phyloP scores from a whole-genome alignment of 2,888 invertebrate species.

The Crematogaster levior region DNA sequence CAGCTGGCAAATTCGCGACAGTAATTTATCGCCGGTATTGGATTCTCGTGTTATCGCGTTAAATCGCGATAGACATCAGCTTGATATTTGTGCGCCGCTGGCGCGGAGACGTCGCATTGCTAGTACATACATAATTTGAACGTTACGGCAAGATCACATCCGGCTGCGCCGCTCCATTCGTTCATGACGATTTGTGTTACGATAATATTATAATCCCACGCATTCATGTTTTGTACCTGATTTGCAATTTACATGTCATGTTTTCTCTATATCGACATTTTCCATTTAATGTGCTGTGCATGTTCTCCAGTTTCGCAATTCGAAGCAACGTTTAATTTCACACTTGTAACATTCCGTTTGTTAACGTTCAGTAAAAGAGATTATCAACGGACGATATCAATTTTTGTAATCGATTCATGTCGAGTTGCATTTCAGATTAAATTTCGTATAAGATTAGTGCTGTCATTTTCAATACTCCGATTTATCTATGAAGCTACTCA shows the following conservation, averaged over 20 bases:
- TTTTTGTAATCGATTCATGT: constrained; percentile 3
- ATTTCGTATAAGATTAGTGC: background rate
- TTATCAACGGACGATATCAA: too few relatives aligned
- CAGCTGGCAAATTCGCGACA: constrained; percentile 20
- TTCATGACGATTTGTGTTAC: constrained; percentile 24
- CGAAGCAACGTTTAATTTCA: background rate
- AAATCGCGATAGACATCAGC: background rate
- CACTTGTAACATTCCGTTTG: background rate
- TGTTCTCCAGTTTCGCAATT: background rate
- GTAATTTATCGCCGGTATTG: constrained; percentile 10
- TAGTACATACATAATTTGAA: constrained; percentile 28
- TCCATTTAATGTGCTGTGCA: background rate
- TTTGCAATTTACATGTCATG: constrained; percentile 20
- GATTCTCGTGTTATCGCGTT: constrained; percentile 4
- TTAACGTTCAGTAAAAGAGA: background rate
- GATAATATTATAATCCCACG: constrained; percentile 10
- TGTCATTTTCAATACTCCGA: background rate
- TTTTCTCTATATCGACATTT: constrained; percentile 1
- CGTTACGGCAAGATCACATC: background rate
- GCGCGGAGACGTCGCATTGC: constrained; percentile 15
- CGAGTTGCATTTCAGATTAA: constrained; percentile 21
- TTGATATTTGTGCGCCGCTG: background rate
- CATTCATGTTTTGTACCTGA: background rate
- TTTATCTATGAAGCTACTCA: constrained; percentile 12
- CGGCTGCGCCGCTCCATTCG: background rate